phyloP scores from a whole-genome alignment of 2,113 vertebrate species.

The Perca fluviatilis region DNA sequence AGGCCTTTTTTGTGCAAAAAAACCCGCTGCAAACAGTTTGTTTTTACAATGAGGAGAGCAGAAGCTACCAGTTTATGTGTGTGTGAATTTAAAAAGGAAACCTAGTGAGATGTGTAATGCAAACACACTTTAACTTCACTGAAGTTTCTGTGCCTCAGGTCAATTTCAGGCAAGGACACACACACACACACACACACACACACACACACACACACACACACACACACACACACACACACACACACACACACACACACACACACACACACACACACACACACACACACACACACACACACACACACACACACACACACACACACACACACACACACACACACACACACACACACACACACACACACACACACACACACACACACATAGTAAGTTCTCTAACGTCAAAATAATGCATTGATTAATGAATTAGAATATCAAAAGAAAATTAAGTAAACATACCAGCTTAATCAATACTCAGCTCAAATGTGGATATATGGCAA shows the following conservation, averaged over 20 bases:
- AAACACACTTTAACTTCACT: conserved; percentile 50
- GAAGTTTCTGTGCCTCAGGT: conserved; percentile 31
- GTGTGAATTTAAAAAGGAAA: conserved; percentile 27
- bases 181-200: not conserved
- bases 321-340: not conserved
- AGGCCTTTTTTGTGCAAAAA: not conserved
- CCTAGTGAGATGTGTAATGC: conserved; percentile 43
- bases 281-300: too few species aligned
- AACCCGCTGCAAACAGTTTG: conserved; percentile 50
- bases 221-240: too few species aligned
- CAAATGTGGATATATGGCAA: not conserved
- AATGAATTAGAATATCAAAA: not conserved
- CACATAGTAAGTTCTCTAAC: not conserved
- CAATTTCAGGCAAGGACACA: conserved; percentile 7
- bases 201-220: too few species aligned
- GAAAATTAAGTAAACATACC: not conserved
- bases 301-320: not conserved
- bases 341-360: not conserved
- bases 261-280: too few species aligned
- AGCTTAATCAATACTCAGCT: not conserved
- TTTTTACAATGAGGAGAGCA: conserved; percentile 50
- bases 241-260: too few species aligned
- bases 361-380: not conserved
- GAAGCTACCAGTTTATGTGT: conserved; percentile 20
- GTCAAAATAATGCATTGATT: not conserved